Percentiles rank a stretch among this genome's conserved stretches.
Conservation (phyloP, 2,797 vertebrate genomes). For the Xenopus petersii region DNA sequence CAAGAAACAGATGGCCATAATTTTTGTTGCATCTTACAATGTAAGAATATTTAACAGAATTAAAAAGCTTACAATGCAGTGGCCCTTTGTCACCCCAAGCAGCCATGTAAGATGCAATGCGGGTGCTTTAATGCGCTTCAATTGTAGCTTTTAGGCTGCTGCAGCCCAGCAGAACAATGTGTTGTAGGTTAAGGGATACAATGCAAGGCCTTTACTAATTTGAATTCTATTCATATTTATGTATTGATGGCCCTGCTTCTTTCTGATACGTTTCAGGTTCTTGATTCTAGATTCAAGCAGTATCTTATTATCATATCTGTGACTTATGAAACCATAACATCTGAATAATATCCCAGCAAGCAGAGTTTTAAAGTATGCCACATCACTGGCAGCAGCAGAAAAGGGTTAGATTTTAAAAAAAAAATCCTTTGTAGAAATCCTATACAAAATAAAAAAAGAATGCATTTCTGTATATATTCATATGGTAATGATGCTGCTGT, state of each 20-base stretch:
- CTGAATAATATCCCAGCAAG: constrained; percentile 41
- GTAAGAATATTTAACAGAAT: constrained; percentile 65
- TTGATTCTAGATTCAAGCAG: constrained; percentile 36
- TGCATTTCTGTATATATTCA: constrained; percentile 42
- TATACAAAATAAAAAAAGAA: constrained; percentile 5
- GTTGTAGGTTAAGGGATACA: no score
- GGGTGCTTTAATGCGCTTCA: no score
- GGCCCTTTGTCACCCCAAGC: constrained; percentile 3
- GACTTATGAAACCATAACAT: constrained; percentile 47
- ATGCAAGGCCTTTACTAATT: no score
- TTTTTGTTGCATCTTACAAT: constrained; percentile 62
- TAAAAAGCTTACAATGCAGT: constrained; percentile 26
- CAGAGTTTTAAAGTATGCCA: constrained; percentile 36
- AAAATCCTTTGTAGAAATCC: constrained; percentile 19
- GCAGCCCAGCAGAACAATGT: no score
- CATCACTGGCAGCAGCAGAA: constrained; percentile 4
- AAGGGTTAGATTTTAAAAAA: neutral
- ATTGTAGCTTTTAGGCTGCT: no score
- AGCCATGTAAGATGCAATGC: no score
- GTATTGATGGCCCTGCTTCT: constrained; percentile 4
- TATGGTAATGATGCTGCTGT: constrained; percentile 18
- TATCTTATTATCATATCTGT: constrained; percentile 39
- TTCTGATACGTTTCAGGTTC: constrained; percentile 9
- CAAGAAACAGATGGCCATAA: no score
- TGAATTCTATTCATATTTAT: no score